Conservation (phyloP, 2,797 vertebrate species). For the Botia almorhae region DNA sequence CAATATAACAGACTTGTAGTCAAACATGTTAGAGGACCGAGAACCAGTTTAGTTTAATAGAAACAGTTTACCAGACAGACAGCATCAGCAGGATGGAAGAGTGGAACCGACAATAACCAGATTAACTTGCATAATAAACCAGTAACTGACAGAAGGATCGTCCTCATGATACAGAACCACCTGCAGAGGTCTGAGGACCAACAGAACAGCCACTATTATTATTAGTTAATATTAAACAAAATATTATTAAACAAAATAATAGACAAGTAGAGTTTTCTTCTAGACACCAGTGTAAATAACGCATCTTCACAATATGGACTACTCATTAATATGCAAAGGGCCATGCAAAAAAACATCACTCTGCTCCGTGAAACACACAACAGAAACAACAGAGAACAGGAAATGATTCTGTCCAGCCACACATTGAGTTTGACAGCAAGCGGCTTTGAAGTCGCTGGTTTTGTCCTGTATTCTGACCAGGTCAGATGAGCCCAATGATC, state of each 20-base stretch:
- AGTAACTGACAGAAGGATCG: constrained; percentile 2
- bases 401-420: no score
- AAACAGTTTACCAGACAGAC: constrained; percentile 57
- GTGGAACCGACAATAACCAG: background rate
- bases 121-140: background rate
- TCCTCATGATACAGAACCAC: constrained; percentile 46
- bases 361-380: background rate
- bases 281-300: constrained; percentile 54
- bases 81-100: constrained; percentile 53
- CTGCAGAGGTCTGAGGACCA: constrained; percentile 11
- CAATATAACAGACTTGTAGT: background rate
- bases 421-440: no score
- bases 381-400: background rate
- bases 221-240: constrained; percentile 32
- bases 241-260: constrained; percentile 10
- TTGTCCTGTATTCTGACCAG: no score
- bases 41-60: background rate
- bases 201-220: constrained; percentile 21
- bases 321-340: constrained; percentile 64
- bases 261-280: constrained; percentile 29
- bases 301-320: constrained; percentile 69
- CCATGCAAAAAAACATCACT: constrained; percentile 49
- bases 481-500: no score
- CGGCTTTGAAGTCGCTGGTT: constrained; percentile 1
- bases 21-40: background rate